Evolutionary conservation across 2,113 vertebrate species (phyloP), one percentile per base, ranked within the genome.

Genomic region (Theristicus caerulescens): DNA sequence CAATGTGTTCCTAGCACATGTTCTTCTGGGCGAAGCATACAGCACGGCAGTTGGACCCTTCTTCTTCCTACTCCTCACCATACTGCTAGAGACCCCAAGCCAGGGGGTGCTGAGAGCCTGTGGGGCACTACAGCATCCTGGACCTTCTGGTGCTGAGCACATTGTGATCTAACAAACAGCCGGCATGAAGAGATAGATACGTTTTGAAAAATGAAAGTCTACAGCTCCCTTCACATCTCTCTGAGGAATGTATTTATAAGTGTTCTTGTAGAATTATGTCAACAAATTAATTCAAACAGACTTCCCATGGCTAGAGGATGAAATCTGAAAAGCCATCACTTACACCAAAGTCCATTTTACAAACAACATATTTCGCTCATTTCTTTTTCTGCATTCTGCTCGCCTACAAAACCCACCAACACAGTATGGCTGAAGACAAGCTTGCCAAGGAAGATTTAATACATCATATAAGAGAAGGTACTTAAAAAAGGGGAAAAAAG

Each of bases 1-100:
- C 90, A 95, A 88, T 93, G 84, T 92, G 95, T 95, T 91, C 20
- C 15, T 46, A 86, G 82, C 86, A 94, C 91, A 94, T 97, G 96
- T 69, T 74, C 64, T 96, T 42, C 52, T 67, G n/a, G 67, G 67
- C 88, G 94, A 96, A 96, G 51, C 66, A 74, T 44, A 80, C 42
- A 95, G 92, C 2, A 4, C 2, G 10, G 78, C 95, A 96, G 91
- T 82, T 94, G 82, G 93, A 90, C 58, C 42, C 32, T 84, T 61
- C 34, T 73, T 16, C 13, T 82, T 65, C 47, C 59, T 72, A 24
- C 51, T 78, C 32, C 47, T 69, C 29, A 25, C 78, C 46, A 58
- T 49, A 59, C 25, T 64, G 88, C 31, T 32, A 38, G 57, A 62
- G 49, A 80, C 8, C 14, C 34, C 69, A 31, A 57, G 64, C 47